Percentiles rank a stretch among this genome's conserved stretches.
phyloP scores from a whole-genome alignment of 2,797 vertebrate genomes.

The Parauchenoglanis punctatus region DNA sequence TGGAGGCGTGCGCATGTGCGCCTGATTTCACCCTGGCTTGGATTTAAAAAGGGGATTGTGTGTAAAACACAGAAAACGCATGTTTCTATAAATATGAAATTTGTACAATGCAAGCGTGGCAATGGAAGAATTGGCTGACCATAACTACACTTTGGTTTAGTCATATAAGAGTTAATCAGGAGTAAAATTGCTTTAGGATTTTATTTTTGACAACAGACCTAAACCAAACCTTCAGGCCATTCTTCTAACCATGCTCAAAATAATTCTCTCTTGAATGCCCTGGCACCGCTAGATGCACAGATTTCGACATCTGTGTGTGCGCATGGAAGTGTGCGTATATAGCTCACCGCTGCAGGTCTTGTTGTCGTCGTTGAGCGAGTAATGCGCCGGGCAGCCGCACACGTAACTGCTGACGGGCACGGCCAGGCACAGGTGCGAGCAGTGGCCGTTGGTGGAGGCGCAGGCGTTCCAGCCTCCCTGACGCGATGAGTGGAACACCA shows the following conservation, averaged over 20 bases:
- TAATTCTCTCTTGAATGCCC: not conserved
- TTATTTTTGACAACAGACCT: conserved; percentile 4
- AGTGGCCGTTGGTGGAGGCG: conserved; percentile 92
- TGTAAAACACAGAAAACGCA: conserved; percentile 3
- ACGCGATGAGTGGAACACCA: conserved; percentile 95
- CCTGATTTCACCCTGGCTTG: not conserved
- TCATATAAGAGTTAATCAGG: conserved; percentile 9
- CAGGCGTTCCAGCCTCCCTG: conserved; percentile 97
- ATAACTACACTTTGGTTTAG: conserved; percentile 14
- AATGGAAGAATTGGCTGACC: not conserved
- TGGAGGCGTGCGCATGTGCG: not conserved
- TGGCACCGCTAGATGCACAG: not conserved
- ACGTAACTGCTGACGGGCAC: conserved; percentile 87
- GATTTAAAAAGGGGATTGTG: conserved; percentile 1
- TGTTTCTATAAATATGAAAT: conserved; percentile 23
- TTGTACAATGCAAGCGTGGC: conserved; percentile 9
- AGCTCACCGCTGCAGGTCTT: conserved; percentile 92
- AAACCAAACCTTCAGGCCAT: not conserved
- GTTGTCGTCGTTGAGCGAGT: conserved; percentile 92
- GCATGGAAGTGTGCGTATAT: not conserved
- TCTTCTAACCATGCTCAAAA: conserved; percentile 2
- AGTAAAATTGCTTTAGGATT: not conserved
- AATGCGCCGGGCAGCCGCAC: conserved; percentile 95
- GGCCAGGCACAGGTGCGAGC: conserved; percentile 95
- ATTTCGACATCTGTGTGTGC: not conserved